Evolutionary conservation across 2,888 invertebrate genomes (phyloP).

Genomic region (Drosophila rubida): DNA sequence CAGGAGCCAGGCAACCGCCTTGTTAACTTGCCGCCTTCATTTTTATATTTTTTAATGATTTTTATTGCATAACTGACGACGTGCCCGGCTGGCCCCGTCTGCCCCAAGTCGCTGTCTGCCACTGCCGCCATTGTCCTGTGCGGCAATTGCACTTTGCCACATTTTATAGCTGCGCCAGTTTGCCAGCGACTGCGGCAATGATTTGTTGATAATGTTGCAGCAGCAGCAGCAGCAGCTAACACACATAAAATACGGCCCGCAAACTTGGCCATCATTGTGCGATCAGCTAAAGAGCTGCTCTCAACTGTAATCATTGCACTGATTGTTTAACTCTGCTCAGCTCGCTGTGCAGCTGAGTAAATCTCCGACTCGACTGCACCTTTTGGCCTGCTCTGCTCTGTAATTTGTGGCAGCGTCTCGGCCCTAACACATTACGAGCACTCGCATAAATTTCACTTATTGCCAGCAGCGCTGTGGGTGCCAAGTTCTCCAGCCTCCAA

Average conservation of each 20-base stretch:
- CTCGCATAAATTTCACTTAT: constrained; percentile 74
- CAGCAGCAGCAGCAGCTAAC: constrained; percentile 6
- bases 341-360: constrained; percentile 42
- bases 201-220: constrained; percentile 47
- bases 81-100: constrained; percentile 20
- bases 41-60: constrained; percentile 81
- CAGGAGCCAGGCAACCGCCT: constrained; percentile 39
- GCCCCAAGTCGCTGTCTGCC: background rate
- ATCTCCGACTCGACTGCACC: constrained; percentile 43
- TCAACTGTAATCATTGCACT: background rate
- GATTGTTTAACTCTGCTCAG: constrained; percentile 20
- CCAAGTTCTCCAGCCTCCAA: constrained; percentile 40
- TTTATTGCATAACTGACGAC: constrained; percentile 75
- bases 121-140: constrained; percentile 50
- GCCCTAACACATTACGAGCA: constrained; percentile 68
- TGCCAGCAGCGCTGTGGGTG: constrained; percentile 49
- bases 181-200: constrained; percentile 27
- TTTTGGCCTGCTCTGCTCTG: constrained; percentile 25
- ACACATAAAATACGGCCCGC: constrained; percentile 8
- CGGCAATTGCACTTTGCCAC: constrained; percentile 80
- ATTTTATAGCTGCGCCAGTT: constrained; percentile 64
- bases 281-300: constrained; percentile 12
- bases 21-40: constrained; percentile 74
- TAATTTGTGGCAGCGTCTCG: constrained; percentile 49
- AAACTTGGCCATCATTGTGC: background rate